Conservation (phyloP, 2,113 vertebrate species). For the Rana temporaria region DNA sequence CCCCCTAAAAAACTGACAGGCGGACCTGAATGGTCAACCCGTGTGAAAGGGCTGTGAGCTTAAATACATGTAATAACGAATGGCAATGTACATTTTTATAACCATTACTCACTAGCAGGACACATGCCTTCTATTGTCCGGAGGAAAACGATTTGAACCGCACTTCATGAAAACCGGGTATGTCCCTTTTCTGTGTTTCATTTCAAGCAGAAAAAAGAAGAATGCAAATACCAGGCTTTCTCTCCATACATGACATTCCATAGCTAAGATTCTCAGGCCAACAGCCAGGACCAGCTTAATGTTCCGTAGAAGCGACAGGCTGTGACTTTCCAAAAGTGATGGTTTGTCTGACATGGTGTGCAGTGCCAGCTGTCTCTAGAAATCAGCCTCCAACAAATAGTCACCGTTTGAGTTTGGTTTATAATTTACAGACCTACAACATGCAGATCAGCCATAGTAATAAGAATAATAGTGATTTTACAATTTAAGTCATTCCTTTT, state of each 20-base stretch:
- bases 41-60: no score
- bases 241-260: constrained; percentile 22
- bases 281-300: constrained; percentile 21
- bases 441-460: no score
- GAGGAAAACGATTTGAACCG: not conserved
- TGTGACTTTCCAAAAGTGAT: constrained; percentile 36
- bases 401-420: not conserved
- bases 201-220: constrained; percentile 34
- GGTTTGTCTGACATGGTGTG: not conserved
- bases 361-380: constrained; percentile 12
- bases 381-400: not conserved
- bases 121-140: no score
- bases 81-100: no score
- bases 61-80: no score
- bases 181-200: constrained; percentile 27
- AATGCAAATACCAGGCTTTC: constrained; percentile 38
- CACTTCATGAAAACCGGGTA: not conserved
- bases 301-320: not conserved
- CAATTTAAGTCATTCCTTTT: no score
- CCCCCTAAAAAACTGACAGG: no score
- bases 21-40: no score
- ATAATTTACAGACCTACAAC: not conserved
- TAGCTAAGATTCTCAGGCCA: constrained; percentile 14
- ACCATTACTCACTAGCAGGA: no score
- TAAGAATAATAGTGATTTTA: no score